Conservation (phyloP, 2,888 invertebrate genomes). For the Lithophane leautieri region DNA sequence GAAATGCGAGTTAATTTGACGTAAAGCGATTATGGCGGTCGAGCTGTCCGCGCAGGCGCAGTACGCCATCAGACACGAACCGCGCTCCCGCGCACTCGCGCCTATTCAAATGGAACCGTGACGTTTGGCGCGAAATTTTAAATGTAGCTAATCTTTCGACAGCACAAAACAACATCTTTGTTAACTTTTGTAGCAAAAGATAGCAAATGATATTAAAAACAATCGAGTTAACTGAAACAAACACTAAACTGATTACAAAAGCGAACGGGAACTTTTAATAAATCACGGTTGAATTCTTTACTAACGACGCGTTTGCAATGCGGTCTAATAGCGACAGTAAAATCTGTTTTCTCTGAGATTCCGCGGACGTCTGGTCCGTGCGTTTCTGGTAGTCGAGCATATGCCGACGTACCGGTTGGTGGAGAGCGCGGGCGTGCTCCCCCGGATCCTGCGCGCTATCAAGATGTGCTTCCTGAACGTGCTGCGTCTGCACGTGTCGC, state of each 20-base stretch:
- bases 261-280: constrained; percentile 73
- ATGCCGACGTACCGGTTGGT: constrained; percentile 84
- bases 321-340: constrained; percentile 75
- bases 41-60: constrained; percentile 75
- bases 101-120: constrained; percentile 63
- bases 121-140: constrained; percentile 70
- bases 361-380: constrained; percentile 68
- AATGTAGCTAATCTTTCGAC: constrained; percentile 53
- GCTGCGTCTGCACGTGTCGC: constrained; percentile 89
- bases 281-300: constrained; percentile 76
- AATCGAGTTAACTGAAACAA: constrained; percentile 40
- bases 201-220: constrained; percentile 76
- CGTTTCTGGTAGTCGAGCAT: constrained; percentile 75
- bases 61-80: constrained; percentile 77
- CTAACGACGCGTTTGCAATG: constrained; percentile 76
- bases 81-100: constrained; percentile 77
- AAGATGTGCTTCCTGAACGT: constrained; percentile 91
- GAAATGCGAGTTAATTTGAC: constrained; percentile 86
- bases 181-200: constrained; percentile 85
- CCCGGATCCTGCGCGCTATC: constrained; percentile 70
- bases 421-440: constrained; percentile 72
- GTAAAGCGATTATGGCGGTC: constrained; percentile 81
- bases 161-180: constrained; percentile 74
- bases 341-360: constrained; percentile 83
- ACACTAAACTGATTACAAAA: constrained; percentile 52